Conservation (phyloP, 64 coral and sea anemone species). For the Porites australiensis region DNA sequence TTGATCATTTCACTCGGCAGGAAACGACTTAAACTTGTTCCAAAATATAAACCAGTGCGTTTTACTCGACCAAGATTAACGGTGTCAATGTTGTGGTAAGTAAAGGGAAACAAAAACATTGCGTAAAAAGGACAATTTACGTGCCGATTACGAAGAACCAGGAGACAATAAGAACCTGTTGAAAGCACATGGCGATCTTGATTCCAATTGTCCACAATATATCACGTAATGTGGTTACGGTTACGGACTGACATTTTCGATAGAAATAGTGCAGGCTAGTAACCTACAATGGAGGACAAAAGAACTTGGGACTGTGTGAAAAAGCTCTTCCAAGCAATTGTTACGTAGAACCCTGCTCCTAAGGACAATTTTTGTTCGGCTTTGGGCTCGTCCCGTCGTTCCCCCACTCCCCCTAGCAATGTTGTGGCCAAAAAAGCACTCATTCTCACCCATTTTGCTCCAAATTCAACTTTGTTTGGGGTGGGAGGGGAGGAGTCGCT, state of each 20-base stretch:
- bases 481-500: too few relatives aligned
- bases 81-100: background rate
- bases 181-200: background rate
- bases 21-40: background rate
- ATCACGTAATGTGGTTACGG: background rate
- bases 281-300: too few relatives aligned
- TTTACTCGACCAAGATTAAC: constrained; percentile 1
- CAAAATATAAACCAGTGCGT: too few relatives aligned
- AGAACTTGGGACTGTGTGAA: too few relatives aligned
- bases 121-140: background rate
- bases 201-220: background rate
- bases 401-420: background rate
- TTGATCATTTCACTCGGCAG: background rate
- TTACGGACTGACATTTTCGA: background rate
- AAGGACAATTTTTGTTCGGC: too few relatives aligned
- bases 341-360: too few relatives aligned
- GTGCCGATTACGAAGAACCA: too few relatives aligned
- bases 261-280: constrained; percentile 11
- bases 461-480: too few relatives aligned
- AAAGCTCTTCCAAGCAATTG: too few relatives aligned
- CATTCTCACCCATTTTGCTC: too few relatives aligned
- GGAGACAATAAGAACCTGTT: background rate
- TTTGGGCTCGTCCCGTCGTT: too few relatives aligned
- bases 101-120: background rate
- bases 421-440: too few relatives aligned